Base-by-base conservation (phyloP, 2,888 invertebrate species). In the Drosophila macrospina region DNA sequence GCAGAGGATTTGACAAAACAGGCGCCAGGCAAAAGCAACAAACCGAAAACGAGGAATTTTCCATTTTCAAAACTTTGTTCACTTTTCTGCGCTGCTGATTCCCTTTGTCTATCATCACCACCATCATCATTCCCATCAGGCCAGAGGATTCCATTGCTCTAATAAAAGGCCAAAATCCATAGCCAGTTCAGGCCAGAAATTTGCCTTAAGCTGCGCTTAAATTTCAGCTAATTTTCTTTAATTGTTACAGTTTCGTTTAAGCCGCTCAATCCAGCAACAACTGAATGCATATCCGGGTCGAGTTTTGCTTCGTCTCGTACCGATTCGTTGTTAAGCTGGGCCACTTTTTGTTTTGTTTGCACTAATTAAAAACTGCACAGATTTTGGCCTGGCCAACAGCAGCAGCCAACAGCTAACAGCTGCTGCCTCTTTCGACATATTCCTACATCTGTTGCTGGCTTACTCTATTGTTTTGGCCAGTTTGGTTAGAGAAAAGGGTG, bases 211-310 rank as follows among this genome's bases (percentile, higher is more conserved):
- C 87, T 75, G 37, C 42, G 76, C 88, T 89, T 88, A 81, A 86
- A 88, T 70, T 86, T 89, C 61, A 88, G 74, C 86, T 89, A 86
- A 89, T 88, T 88, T 88, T 41, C 71, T 89, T 86, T 86, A 89
- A 89, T 89, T 88, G 88, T 89, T 78, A 39, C 89, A 82, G 65
- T 69, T 67, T 56, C 16, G 39, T 32, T 52, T 81, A 87, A 87
- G 66, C 61, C 66, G 1, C 37, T 69, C 28, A 45, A 30, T n/a
- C 63, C 50, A 37, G 24, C 54, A 50, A 3, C 20, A 55, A 55
- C 48, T 16, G 52, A 26, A 48, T 20, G 26, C 28, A 41, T 24
- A 42, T 55, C 32, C 20, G 32, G 55, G 24, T 28, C 30, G 6
- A 28, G 30, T 36, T 8, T 50, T 15, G 57, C 28, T 51, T 30